Percentiles rank a stretch among this genome's conserved stretches.
Conservation (phyloP, 2,888 invertebrate species). For the Caenorhabditis sulstoni region DNA sequence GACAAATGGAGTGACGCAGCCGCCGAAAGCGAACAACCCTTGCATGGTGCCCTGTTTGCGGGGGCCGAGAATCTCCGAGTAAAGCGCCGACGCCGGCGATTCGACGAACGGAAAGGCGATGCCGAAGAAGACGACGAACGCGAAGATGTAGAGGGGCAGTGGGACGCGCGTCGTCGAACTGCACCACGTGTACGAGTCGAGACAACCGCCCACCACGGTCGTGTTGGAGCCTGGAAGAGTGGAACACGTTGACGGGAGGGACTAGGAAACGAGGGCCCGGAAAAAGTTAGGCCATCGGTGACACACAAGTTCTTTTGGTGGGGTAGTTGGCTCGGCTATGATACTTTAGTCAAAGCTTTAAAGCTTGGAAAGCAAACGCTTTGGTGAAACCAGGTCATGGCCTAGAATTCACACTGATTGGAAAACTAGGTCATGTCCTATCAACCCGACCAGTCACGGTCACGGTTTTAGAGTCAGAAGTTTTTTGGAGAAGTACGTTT, state of each 20-base stretch:
- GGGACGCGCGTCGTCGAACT: conserved; percentile 58
- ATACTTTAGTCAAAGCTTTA: no score
- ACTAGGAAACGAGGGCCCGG: neutral
- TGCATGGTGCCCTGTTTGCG: conserved; percentile 70
- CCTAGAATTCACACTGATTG: no score
- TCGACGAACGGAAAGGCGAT: conserved; percentile 67
- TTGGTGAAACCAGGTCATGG: no score
- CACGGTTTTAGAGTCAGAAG: no score
- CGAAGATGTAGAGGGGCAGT: conserved; percentile 61
- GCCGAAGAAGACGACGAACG: conserved; percentile 62
- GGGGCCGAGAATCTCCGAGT: conserved; percentile 68
- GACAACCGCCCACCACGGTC: conserved; percentile 58
- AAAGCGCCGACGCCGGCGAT: conserved; percentile 63
- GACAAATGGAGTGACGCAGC: conserved; percentile 64
- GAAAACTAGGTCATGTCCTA: no score
- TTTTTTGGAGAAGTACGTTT: no score
- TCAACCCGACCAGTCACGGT: no score
- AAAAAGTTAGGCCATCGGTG: neutral
- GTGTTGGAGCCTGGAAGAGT: conserved; percentile 49
- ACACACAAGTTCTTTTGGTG: no score
- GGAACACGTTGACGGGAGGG: no score
- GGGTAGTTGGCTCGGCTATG: no score
- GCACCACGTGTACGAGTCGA: conserved; percentile 64
- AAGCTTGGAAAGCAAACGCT: no score
- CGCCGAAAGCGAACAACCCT: conserved; percentile 67